Base-by-base conservation (phyloP, 2,113 vertebrate genomes). In the Apus apus region DNA sequence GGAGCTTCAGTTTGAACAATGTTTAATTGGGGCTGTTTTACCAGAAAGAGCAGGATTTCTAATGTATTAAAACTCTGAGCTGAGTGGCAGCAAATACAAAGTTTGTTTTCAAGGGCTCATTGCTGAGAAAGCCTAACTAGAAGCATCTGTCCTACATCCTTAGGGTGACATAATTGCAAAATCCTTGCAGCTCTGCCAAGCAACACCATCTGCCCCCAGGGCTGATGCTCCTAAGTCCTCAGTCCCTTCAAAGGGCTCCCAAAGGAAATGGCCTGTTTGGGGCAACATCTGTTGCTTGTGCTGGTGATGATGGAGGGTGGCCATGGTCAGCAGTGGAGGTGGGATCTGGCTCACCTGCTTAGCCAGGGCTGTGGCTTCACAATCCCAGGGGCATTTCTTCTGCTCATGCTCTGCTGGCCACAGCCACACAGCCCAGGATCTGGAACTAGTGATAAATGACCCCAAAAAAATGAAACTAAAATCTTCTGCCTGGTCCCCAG, bases 161-260 rank as follows among this genome's bases (percentile, higher is more conserved):
- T 29, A 22, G 38, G 18, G 32, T 2, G 1, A 43, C 19, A 21
- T 0, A 6, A 12, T 21, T 51, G 48, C 21, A 30, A 34, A 22
- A 26, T 48, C 36, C 43, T 70, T 54, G 18, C 43, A 45, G 48
- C 16, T 51, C 43, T 61, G 65, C 29, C 0, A 1, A 68, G 29
- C 27, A 53, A 5, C 87, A 34, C 6, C 30, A 32, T 4, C 5
- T 6, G 2, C 7, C 30, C 8, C 2, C 0, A 2, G 11, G 22
- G n/a, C 60, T 57, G 61, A 9, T 32, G 30, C 17, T 71, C 12
- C 54, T 19, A 7, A 17, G 21, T 38, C 26, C 58, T 75, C 36
- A 46, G 2, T 25, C 46, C n/a, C 32, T 50, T 36, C 76, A 36
- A 27, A 75, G 29, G 15, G 19, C 2, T 71, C 23, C 26, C 15